These are phyloP conservation scores for Drosophila guanche DNA, from an alignment of 1,140 invertebrate species.

Conservation along the genomic window DNA sequence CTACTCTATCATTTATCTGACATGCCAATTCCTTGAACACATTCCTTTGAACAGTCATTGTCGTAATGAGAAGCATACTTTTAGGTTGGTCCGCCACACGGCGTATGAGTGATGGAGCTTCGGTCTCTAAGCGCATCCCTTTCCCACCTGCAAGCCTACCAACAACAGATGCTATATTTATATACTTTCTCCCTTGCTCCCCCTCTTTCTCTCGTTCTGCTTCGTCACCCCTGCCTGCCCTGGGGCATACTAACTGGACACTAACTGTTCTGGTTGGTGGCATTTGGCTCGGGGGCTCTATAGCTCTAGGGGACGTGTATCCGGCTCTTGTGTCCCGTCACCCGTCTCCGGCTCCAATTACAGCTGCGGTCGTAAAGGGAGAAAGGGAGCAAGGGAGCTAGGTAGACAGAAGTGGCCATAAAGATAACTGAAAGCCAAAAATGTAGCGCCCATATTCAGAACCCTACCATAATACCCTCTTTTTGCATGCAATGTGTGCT, in stretches of 20 bases:
- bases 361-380: slow-evolving; percentile 54
- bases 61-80: slow-evolving; percentile 33
- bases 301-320: slow-evolving; percentile 29
- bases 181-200: neutral
- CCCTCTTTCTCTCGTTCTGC: neutral
- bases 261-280: neutral
- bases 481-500: slow-evolving; percentile 15
- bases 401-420: slow-evolving; percentile 59
- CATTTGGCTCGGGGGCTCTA: slow-evolving; percentile 5
- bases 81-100: slow-evolving; percentile 25
- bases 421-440: slow-evolving; percentile 74
- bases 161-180: slow-evolving; percentile 45
- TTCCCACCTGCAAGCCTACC: slow-evolving; percentile 24
- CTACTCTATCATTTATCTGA: too few species aligned
- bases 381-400: slow-evolving; percentile 2
- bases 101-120: slow-evolving; percentile 42
- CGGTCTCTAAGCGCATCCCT: neutral
- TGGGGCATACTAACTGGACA: slow-evolving; percentile 19
- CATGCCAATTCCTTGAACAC: too few species aligned
- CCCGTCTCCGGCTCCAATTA: slow-evolving; percentile 35
- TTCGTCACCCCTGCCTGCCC: neutral
- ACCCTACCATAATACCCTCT: neutral
- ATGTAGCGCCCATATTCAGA: neutral
- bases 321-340: too few species aligned
- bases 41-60: too few species aligned